phyloP scores from a whole-genome alignment of 2,797 vertebrate species.

The Sebastes matsubarae region DNA sequence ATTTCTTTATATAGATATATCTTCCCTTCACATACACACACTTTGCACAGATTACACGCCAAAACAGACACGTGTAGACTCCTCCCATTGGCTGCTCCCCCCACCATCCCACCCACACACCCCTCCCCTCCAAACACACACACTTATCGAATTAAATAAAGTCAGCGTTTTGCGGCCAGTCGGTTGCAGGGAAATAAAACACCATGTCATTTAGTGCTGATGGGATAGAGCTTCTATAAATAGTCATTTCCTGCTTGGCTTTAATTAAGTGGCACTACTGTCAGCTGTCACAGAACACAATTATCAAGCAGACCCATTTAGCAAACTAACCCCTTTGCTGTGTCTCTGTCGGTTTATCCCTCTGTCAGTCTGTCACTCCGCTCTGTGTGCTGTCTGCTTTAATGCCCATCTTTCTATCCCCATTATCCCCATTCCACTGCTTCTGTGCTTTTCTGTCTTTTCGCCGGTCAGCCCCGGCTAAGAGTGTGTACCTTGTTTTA shows the following conservation, averaged over 20 bases:
- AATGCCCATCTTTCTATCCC: constrained; percentile 47
- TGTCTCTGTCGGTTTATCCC: constrained; percentile 63
- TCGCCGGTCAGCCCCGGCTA: constrained; percentile 18
- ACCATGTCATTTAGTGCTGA: constrained; percentile 79
- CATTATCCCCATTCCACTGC: constrained; percentile 47
- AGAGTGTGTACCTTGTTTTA: constrained; percentile 50
- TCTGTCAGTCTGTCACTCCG: constrained; percentile 56
- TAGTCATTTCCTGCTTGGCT: constrained; percentile 81
- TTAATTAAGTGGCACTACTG: constrained; percentile 84
- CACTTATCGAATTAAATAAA: constrained; percentile 79
- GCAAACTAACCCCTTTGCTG: constrained; percentile 67
- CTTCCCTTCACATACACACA: constrained; percentile 1
- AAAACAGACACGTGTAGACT: constrained; percentile 8
- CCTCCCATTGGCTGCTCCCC: constrained; percentile 1
- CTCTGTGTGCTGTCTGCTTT: constrained; percentile 49
- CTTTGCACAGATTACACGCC: constrained; percentile 13
- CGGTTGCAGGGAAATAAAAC: constrained; percentile 74
- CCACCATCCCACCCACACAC: not conserved
- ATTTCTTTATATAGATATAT: constrained; percentile 34
- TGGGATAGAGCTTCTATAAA: constrained; percentile 79
- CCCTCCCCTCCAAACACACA: constrained; percentile 34
- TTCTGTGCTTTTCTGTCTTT: constrained; percentile 35
- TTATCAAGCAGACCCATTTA: constrained; percentile 81
- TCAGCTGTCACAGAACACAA: constrained; percentile 82
- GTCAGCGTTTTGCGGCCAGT: constrained; percentile 73